A percentile compares a stretch with the other conserved stretches of the same genome.
These are phyloP conservation scores for Drosophila buzzatii DNA, from an alignment of 2,888 invertebrate species.

Conservation along the genomic window DNA sequence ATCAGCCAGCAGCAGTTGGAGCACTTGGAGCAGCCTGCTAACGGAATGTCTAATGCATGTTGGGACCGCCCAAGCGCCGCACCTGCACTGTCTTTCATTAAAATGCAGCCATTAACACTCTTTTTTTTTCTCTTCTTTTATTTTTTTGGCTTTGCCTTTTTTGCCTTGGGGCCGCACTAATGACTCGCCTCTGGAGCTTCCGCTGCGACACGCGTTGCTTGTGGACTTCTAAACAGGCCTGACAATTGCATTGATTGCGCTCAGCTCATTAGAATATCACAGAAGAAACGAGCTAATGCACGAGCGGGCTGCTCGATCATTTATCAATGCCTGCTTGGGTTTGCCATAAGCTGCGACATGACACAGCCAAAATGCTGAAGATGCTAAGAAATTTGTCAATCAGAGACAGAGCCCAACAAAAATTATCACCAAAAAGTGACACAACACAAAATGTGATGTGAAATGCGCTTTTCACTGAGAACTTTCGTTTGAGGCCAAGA, in stretches of 20 bases:
- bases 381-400: conserved; percentile 64
- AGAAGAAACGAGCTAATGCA: conserved; percentile 28
- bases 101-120: conserved; percentile 57
- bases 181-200: conserved; percentile 24
- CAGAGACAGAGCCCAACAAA: conserved; percentile 5
- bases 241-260: conserved; percentile 41
- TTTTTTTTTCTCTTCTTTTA: no score
- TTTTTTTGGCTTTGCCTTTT: neutral
- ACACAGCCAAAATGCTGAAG: conserved; percentile 25
- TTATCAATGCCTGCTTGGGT: conserved; percentile 54
- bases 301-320: conserved; percentile 27
- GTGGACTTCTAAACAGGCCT: conserved; percentile 36
- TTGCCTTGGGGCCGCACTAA: conserved; percentile 8
- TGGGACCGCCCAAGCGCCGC: conserved; percentile 44
- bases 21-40: conserved; percentile 24
- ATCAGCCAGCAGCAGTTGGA: conserved; percentile 17
- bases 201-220: conserved; percentile 34
- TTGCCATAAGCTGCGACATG: conserved; percentile 45
- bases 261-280: conserved; percentile 29
- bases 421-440: conserved; percentile 47
- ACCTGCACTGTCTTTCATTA: conserved; percentile 56
- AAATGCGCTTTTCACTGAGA: conserved; percentile 41
- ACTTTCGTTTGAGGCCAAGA: conserved; percentile 52
- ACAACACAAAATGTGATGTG: conserved; percentile 68
- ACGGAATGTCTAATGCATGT: conserved; percentile 49